Base-by-base conservation (phyloP, 2,888 invertebrate genomes). In the Micropterix aruncella region DNA sequence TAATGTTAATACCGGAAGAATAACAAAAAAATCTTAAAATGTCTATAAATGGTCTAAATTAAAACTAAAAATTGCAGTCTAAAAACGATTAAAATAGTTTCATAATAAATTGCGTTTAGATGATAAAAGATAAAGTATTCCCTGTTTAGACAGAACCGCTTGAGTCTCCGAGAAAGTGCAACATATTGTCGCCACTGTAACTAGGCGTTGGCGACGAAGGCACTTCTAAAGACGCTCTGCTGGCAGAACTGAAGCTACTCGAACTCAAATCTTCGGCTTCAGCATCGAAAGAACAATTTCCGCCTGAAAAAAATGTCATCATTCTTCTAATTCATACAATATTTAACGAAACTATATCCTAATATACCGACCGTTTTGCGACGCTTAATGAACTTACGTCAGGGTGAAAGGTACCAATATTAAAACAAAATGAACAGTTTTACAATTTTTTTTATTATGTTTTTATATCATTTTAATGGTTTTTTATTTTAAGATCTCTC, bases 231-330 rank as follows among this genome's bases (percentile, higher is more conserved):
- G 86, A 88, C 12, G 84, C 83, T 44, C 86, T 77, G 55, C 86
- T 86, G 9, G 83, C 79, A 1, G 87, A 86, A 58, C 87, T 88
- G 56, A 88, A 83, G 61, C 87, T 88, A 61, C 87, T 88, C 27
- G 87, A 82, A 59, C 88, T 88, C 42, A 87, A 64, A 58, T 88
- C 87, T 59, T 88, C 87, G 41, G 75, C 76, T 53, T 83, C 80
- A 16, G 73, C 72, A 47, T 77, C 83, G 53, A 77, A 77, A 19
- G 80, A 77, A 44, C 74, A 75, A 55, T 75, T 72, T 39, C 74
- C 74, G 52, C 73, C 74, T 70, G 61, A 40, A 63, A 67, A 49
- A 43, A 51, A 48, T 52, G 49, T n/a, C n/a, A n/a, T n/a, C n/a
- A n/a, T n/a, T n/a, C n/a, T n/a, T n/a, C n/a, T n/a, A n/a, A n/a